Evolutionary conservation across 2,113 vertebrate genomes (phyloP), one percentile per base, ranked within the genome.

Genomic region (Loxodonta africana): DNA sequence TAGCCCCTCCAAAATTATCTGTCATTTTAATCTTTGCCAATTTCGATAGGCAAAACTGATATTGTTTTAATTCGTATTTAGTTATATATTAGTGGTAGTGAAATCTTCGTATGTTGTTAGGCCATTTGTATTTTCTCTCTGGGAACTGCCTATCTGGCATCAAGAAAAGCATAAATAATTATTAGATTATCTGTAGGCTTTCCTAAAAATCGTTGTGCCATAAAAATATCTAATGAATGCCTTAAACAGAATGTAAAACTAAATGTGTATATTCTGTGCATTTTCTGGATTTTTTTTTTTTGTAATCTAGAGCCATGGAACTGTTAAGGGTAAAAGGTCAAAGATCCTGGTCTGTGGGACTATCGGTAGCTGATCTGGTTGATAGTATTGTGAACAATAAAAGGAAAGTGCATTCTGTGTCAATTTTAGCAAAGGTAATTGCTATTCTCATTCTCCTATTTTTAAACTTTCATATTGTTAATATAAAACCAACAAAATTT

Each of bases 331-430:
- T 98, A 78, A 99, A 98, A 98, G 99, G 99, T 73, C 99, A 99
- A 98, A 98, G 99, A 87, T 99, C 99, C 0, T 99, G 99, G 99
- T 99, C 99, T 53, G 99, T 99, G 81, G 99, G 99, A 69, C 98
- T 99, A 76, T 99, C 99, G 5, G 96, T 99, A 28, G 99, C 99
- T 67, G 99, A 99, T 98, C 98, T 99, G 98, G 98, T 98, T 69
- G 99, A 99, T 97, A 99, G 98, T 87, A 98, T 99, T 98, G 78
- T 99, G 94, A 99, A 98, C 44, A 97, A 99, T 97, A 99, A 99
- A 97, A 99, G 96, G 97, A 99, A 99, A 97, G 91, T 98, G 46
- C 99, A 99, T 98, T 99, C 99, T 5, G 98, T 99, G 95, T 99
- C 99, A 89, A 99, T 99, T 18, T 98, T 99, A 97, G 99, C 99